Percentiles rank a stretch among this genome's conserved stretches.
These are phyloP conservation scores for Piscicola geometra DNA, from an alignment of 2,888 invertebrate species.

Conservation along the genomic window DNA sequence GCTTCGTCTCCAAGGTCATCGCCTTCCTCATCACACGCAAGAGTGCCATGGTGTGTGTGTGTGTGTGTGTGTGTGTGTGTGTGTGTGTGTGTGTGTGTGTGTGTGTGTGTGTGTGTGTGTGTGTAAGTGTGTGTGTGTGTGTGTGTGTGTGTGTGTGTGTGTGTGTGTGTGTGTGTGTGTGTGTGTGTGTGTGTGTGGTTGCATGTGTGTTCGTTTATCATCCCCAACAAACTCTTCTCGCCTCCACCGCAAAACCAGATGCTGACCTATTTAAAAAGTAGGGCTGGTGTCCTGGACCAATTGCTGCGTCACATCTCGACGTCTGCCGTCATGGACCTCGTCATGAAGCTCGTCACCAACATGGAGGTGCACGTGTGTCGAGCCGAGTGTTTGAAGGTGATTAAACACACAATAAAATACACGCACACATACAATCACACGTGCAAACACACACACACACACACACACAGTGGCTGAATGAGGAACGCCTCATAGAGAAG, in stretches of 20 bases:
- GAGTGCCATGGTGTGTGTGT: slow-evolving; percentile 54
- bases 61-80: slow-evolving; percentile 16
- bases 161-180: too few relatives aligned
- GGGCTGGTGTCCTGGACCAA: slow-evolving; percentile 78
- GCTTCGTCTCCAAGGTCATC: slow-evolving; percentile 91
- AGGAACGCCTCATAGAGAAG: slow-evolving; percentile 77
- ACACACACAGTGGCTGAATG: slow-evolving; percentile 80
- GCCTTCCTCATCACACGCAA: slow-evolving; percentile 80
- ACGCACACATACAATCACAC: too few relatives aligned
- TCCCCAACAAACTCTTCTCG: too few relatives aligned
- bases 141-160: too few relatives aligned
- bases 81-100: too few relatives aligned
- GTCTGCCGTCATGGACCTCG: slow-evolving; percentile 87
- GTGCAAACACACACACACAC: too few relatives aligned
- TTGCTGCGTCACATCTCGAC: slow-evolving; percentile 84
- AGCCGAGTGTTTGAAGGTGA: too few relatives aligned
- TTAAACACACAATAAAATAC: too few relatives aligned
- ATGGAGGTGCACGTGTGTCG: slow-evolving; percentile 65
- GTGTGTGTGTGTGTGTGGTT: too few relatives aligned
- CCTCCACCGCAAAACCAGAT: slow-evolving; percentile 66
- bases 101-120: too few relatives aligned
- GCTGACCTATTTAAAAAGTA: slow-evolving; percentile 81
- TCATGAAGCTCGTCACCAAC: slow-evolving; percentile 58
- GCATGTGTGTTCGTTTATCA: too few relatives aligned
- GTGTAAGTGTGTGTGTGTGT: too few relatives aligned